Evolutionary conservation across 2,113 vertebrate species (phyloP).

Genomic region (Panurus biarmicus): DNA sequence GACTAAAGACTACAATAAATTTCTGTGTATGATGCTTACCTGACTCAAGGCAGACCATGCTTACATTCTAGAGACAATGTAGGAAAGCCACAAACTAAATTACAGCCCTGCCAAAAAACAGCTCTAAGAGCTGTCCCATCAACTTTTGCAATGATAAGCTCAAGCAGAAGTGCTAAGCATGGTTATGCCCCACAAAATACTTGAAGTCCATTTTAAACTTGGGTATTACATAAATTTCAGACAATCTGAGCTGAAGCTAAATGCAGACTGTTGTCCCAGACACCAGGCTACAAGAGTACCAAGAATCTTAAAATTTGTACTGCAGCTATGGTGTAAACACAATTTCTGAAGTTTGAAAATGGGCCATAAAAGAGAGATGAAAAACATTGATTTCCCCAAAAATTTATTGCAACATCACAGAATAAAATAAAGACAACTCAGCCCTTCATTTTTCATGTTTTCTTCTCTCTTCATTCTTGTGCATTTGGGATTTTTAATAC

Average conservation of each 20-base stretch:
- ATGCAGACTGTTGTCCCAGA: neutral
- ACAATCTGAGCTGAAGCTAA: neutral
- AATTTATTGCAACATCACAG: neutral
- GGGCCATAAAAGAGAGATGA: neutral
- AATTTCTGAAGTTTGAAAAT: neutral
- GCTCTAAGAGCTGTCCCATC: neutral
- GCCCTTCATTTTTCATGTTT: neutral
- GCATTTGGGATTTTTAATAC: accelerated
- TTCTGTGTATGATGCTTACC: neutral
- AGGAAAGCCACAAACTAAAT: neutral
- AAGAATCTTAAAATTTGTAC: neutral
- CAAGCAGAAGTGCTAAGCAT: neutral
- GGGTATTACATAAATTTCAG: neutral
- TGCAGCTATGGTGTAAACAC: neutral
- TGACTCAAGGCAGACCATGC: neutral
- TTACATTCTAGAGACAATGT: neutral
- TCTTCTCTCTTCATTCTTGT: neutral
- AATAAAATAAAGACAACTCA: neutral
- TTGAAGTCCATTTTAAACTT: neutral
- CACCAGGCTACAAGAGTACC: neutral
- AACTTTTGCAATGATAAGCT: neutral
- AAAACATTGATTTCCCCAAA: neutral
- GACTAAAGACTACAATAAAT: neutral
- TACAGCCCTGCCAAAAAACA: neutral
- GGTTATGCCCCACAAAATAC: neutral